phyloP scores from a whole-genome alignment of 2,113 vertebrate species.

The Promerops cafer region DNA sequence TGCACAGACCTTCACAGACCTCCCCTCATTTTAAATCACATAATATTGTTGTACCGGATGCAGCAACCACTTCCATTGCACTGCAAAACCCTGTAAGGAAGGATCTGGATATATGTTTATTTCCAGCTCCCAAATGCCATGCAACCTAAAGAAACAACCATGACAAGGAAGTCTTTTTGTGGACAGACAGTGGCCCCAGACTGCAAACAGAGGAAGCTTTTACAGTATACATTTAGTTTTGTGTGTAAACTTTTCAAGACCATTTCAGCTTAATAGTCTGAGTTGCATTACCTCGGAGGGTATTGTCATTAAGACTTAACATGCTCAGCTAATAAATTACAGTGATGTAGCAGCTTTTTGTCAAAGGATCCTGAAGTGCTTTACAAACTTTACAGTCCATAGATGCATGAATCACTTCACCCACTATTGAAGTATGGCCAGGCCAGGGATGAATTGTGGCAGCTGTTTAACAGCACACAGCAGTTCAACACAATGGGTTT shows the following conservation, averaged over 20 bases:
- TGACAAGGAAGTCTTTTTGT: slow-evolving; percentile 27
- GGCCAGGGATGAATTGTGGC: slow-evolving; percentile 54
- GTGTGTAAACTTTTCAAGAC: slow-evolving; percentile 50
- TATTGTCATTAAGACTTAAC: slow-evolving; percentile 48
- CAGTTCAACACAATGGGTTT: slow-evolving; percentile 39
- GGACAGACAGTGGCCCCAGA: slow-evolving; percentile 25
- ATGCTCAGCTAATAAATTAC: slow-evolving; percentile 51
- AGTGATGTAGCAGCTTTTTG: slow-evolving; percentile 55
- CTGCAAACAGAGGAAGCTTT: slow-evolving; percentile 30
- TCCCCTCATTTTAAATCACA: neutral
- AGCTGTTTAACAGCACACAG: slow-evolving; percentile 60
- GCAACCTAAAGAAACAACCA: slow-evolving; percentile 12
- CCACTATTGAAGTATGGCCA: slow-evolving; percentile 59
- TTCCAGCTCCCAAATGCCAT: neutral
- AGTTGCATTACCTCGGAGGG: slow-evolving; percentile 18
- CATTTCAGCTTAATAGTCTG: slow-evolving; percentile 40
- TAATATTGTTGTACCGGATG: neutral
- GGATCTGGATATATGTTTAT: neutral
- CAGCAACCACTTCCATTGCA: neutral
- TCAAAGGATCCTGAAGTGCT: slow-evolving; percentile 59
- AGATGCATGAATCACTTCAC: slow-evolving; percentile 60
- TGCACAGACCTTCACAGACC: neutral
- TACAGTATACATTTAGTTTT: slow-evolving; percentile 30
- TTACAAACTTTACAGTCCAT: slow-evolving; percentile 61
- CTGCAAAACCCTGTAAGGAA: neutral